Conservation (phyloP, 92 coral and sea anemone genomes). For the Epizoanthus ramosus region DNA sequence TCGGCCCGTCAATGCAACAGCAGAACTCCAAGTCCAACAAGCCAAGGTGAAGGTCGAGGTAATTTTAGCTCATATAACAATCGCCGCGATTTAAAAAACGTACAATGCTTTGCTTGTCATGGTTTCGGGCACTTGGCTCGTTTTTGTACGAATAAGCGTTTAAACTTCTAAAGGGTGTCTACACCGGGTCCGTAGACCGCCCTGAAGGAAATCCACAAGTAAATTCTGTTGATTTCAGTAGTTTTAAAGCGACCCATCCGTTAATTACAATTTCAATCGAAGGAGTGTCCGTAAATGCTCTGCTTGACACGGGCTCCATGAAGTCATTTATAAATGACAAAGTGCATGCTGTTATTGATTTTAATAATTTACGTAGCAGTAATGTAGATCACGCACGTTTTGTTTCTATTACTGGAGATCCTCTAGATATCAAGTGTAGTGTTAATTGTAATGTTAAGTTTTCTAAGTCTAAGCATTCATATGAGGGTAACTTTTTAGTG, state of each 20-base stretch:
- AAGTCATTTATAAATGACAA: conserved; percentile 2
- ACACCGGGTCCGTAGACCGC: no score
- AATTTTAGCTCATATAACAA: neutral
- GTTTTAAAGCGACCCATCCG: conserved; percentile 10
- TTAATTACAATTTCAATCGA: neutral
- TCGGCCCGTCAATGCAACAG: neutral
- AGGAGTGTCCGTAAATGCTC: neutral
- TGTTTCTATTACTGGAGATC: conserved; percentile 41
- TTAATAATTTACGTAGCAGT: neutral
- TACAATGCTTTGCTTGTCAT: neutral
- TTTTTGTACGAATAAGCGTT: no score
- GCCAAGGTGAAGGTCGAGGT: conserved; percentile 16
- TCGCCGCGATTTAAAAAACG: neutral
- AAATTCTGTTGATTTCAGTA: neutral
- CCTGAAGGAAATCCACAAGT: neutral
- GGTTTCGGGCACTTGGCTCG: no score
- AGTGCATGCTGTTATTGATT: conserved; percentile 20
- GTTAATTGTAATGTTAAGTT: conserved; percentile 9
- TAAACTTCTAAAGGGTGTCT: no score
- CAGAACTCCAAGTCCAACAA: neutral
- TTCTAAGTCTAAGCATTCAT: neutral
- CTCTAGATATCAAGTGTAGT: conserved; percentile 23
- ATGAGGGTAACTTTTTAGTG: conserved; percentile 23
- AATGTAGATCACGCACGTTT: neutral
- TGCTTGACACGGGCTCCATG: conserved; percentile 6